Evolutionary conservation across 2,113 vertebrate genomes (phyloP).

Genomic region (Alethe diademata): DNA sequence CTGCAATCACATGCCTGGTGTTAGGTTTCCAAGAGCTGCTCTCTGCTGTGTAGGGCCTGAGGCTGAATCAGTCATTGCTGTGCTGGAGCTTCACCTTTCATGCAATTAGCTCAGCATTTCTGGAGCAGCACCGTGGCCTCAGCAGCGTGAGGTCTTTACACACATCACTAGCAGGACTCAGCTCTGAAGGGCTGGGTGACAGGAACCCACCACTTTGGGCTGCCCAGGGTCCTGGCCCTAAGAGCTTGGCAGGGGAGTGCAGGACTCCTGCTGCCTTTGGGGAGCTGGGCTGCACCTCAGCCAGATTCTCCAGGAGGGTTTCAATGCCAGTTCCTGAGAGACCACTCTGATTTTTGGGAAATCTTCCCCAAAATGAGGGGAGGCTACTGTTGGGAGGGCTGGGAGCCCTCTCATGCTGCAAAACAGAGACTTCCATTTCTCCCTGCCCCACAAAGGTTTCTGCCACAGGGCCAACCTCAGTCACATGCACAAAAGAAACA

Average conservation of each 20-base stretch:
- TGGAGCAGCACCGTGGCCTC: background rate
- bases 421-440: background rate
- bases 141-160: background rate
- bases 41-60: background rate
- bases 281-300: background rate
- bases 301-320: background rate
- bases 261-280: background rate
- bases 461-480: background rate
- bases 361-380: background rate
- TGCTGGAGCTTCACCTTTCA: background rate
- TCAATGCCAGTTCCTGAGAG: background rate
- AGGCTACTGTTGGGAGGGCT: background rate
- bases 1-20: background rate
- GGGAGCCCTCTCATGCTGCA: rapidly evolving
- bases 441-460: background rate
- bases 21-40: background rate
- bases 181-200: background rate
- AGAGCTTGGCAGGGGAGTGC: background rate
- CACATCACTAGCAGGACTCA: background rate
- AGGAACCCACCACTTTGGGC: background rate
- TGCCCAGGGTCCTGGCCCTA: background rate
- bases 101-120: background rate
- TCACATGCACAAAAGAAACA: background rate
- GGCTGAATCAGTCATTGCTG: background rate
- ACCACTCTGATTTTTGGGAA: background rate